phyloP scores from a whole-genome alignment of 1,140 invertebrate species.

The Zophobas atratus region DNA sequence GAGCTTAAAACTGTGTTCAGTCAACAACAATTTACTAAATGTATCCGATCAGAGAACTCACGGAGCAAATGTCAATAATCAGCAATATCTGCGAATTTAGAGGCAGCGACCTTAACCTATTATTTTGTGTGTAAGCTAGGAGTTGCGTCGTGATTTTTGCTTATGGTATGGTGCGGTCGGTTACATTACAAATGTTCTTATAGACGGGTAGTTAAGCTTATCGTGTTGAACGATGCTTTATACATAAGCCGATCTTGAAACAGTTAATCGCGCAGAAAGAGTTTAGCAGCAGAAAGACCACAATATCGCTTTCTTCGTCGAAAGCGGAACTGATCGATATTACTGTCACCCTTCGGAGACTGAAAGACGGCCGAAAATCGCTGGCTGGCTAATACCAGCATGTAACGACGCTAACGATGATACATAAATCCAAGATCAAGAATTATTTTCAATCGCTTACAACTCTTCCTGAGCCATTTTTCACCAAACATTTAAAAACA shows the following conservation, averaged over 20 bases:
- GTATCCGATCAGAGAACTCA: background rate
- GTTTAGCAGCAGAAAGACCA: slow-evolving; percentile 29
- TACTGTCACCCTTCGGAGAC: slow-evolving; percentile 37
- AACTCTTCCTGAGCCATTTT: slow-evolving; percentile 30
- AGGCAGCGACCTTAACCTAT: background rate
- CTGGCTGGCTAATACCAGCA: slow-evolving; percentile 40
- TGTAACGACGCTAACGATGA: slow-evolving; percentile 41
- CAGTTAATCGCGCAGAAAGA: slow-evolving; percentile 41
- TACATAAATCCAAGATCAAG: slow-evolving; percentile 42
- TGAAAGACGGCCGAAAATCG: slow-evolving; percentile 41
- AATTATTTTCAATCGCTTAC: slow-evolving; percentile 42
- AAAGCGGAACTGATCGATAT: slow-evolving; percentile 32
- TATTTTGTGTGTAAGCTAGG: background rate
- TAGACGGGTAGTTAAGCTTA: slow-evolving; percentile 27
- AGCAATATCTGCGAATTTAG: background rate
- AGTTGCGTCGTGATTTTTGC: background rate
- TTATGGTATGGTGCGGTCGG: background rate
- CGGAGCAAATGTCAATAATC: background rate
- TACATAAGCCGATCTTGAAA: slow-evolving; percentile 36
- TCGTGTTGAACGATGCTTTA: slow-evolving; percentile 35
- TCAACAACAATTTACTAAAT: slow-evolving; percentile 17
- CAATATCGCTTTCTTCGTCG: slow-evolving; percentile 32
- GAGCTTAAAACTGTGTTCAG: slow-evolving; percentile 4
- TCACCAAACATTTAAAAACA: slow-evolving; percentile 41
- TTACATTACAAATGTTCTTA: slow-evolving; percentile 26